Conservation (phyloP, 2,888 invertebrate genomes). For the Lycaena phlaeas region DNA sequence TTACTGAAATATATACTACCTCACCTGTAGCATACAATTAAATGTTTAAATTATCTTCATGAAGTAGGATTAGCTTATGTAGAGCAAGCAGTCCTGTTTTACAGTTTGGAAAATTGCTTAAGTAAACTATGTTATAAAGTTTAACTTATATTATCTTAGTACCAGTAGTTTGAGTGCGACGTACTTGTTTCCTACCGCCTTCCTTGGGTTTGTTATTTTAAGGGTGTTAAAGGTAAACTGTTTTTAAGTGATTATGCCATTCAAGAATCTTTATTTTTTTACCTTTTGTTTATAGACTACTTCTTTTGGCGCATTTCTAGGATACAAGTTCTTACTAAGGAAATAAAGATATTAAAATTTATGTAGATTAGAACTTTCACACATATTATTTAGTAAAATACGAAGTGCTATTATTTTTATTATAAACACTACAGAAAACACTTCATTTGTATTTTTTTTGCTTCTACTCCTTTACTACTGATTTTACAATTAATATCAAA, state of each 20-base stretch:
- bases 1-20: neutral
- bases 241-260: neutral
- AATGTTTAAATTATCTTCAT: constrained; percentile 1
- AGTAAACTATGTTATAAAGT: constrained; percentile 4
- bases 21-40: constrained; percentile 6
- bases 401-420: too few relatives aligned
- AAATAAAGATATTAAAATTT: too few relatives aligned
- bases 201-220: neutral
- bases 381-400: too few relatives aligned
- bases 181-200: neutral
- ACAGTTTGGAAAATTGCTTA: constrained; percentile 5
- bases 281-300: too few relatives aligned
- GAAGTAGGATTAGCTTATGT: constrained; percentile 1
- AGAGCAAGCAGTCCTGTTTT: constrained; percentile 1
- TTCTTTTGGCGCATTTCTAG: too few relatives aligned
- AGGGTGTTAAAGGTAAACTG: neutral
- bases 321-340: too few relatives aligned
- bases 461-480: too few relatives aligned
- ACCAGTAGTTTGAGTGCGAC: neutral
- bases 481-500: too few relatives aligned
- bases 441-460: too few relatives aligned
- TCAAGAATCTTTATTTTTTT: too few relatives aligned
- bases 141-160: constrained; percentile 1
- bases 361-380: too few relatives aligned
- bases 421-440: too few relatives aligned